A percentile compares a stretch with the other conserved stretches of the same genome.
phyloP scores from a whole-genome alignment of 2,797 vertebrate genomes.

The Myripristis murdjan region DNA sequence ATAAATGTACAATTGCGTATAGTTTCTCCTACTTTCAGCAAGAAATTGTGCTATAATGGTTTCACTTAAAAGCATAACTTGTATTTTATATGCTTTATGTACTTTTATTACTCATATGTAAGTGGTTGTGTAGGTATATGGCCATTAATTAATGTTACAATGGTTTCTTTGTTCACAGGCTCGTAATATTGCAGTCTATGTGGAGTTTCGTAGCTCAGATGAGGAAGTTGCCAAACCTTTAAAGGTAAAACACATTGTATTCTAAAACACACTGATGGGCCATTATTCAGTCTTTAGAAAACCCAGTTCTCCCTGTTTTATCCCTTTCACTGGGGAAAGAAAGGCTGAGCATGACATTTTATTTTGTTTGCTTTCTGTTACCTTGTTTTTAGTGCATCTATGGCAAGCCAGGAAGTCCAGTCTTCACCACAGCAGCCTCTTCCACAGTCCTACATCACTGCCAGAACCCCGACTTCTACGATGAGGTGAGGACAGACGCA shows the following conservation, averaged over 20 bases:
- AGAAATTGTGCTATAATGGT: no score
- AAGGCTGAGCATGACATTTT: background rate
- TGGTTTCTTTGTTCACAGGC: conserved; percentile 87
- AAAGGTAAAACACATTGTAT: conserved; percentile 88
- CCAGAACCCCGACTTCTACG: conserved; percentile 98
- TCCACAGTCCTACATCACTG: conserved; percentile 96
- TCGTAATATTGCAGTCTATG: conserved; percentile 94
- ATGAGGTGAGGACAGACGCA: conserved; percentile 88
- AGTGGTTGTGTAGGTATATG: conserved; percentile 7
- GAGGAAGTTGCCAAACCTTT: conserved; percentile 93
- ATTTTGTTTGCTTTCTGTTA: background rate
- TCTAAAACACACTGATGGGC: conserved; percentile 23
- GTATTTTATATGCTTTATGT: conserved; percentile 11
- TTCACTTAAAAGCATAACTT: background rate
- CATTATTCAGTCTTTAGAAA: conserved; percentile 27
- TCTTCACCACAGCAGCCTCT: conserved; percentile 91
- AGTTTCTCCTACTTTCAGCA: background rate
- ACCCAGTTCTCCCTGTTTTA: conserved; percentile 16
- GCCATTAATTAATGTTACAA: conserved; percentile 38
- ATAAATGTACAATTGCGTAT: background rate
- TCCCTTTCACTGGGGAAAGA: conserved; percentile 18
- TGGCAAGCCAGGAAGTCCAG: conserved; percentile 93
- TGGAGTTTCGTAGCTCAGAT: conserved; percentile 96
- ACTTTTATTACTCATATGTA: conserved; percentile 30
- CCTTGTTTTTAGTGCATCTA: conserved; percentile 92